A percentile compares a stretch with the other conserved stretches of the same genome.
Conservation (phyloP, 2,888 invertebrate species). For the Neoaliturus tenellus region DNA sequence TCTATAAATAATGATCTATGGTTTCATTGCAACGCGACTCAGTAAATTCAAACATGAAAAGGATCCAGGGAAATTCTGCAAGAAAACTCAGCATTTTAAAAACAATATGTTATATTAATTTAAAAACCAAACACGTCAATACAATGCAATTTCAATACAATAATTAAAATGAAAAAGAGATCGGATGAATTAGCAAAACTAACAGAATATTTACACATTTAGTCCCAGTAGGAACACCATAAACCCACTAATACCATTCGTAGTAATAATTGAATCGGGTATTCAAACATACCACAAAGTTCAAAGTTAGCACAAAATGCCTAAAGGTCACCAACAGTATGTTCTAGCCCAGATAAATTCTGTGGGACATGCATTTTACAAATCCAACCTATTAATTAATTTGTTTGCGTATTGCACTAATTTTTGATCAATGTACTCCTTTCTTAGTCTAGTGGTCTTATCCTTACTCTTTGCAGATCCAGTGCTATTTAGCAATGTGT, state of each 20-base stretch:
- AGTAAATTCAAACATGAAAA: constrained; percentile 26
- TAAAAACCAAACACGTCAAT: constrained; percentile 15
- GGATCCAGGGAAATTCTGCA: constrained; percentile 14
- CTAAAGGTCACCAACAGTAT: constrained; percentile 32
- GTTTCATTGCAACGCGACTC: constrained; percentile 10
- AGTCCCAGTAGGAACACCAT: constrained; percentile 18
- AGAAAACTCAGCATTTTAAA: constrained; percentile 29
- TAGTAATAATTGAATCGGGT: constrained; percentile 25
- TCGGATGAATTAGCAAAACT: constrained; percentile 19
- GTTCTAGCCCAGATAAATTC: constrained; percentile 38
- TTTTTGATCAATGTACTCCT: constrained; percentile 39
- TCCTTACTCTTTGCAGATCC: constrained; percentile 31
- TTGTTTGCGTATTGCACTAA: constrained; percentile 33
- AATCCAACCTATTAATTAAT: constrained; percentile 34
- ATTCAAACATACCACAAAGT: constrained; percentile 40
- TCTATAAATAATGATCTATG: constrained; percentile 3
- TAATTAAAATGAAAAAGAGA: constrained; percentile 34
- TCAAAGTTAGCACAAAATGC: constrained; percentile 37
- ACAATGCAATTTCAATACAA: constrained; percentile 36
- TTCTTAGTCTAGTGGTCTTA: constrained; percentile 35
- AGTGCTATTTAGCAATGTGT: constrained; percentile 32
- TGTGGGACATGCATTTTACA: constrained; percentile 34
- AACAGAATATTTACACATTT: constrained; percentile 22
- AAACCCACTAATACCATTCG: constrained; percentile 22
- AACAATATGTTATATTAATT: constrained; percentile 29